Evolutionary conservation across 2,113 vertebrate species (phyloP).

Genomic region (Cinclus mexicanus): DNA sequence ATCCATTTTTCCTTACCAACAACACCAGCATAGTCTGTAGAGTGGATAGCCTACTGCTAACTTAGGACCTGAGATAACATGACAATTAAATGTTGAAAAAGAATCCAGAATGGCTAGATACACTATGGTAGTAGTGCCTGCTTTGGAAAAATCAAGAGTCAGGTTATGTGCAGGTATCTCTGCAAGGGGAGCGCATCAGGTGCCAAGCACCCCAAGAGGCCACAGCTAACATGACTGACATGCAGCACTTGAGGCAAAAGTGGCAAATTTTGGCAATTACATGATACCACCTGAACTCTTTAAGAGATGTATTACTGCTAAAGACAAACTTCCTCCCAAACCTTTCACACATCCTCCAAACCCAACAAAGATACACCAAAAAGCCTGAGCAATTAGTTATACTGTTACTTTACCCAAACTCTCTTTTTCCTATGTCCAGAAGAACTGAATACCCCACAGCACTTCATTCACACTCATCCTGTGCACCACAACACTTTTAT

Average conservation of each 20-base stretch:
- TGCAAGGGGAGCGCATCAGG: neutral
- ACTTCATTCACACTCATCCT: neutral
- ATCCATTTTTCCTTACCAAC: neutral
- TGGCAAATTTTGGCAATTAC: neutral
- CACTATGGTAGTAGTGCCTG: neutral
- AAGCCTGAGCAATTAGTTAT: neutral
- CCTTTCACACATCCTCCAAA: neutral
- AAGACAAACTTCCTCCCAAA: neutral
- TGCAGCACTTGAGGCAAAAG: neutral
- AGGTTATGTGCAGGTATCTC: neutral
- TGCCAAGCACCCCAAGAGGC: neutral
- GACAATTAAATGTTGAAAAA: neutral
- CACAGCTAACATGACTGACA: neutral
- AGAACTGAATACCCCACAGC: neutral
- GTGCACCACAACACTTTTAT: neutral
- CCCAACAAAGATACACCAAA: neutral
- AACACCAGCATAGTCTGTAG: neutral
- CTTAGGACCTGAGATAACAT: neutral
- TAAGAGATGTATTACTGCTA: neutral
- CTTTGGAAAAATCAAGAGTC: neutral
- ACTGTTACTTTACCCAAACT: fast-evolving
- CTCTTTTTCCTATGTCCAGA: neutral
- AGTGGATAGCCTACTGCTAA: neutral
- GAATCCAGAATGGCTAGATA: neutral
- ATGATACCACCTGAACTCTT: neutral